These are phyloP conservation scores for Sitophilus oryzae DNA, from an alignment of 1,140 invertebrate genomes.

Conservation along the genomic window DNA sequence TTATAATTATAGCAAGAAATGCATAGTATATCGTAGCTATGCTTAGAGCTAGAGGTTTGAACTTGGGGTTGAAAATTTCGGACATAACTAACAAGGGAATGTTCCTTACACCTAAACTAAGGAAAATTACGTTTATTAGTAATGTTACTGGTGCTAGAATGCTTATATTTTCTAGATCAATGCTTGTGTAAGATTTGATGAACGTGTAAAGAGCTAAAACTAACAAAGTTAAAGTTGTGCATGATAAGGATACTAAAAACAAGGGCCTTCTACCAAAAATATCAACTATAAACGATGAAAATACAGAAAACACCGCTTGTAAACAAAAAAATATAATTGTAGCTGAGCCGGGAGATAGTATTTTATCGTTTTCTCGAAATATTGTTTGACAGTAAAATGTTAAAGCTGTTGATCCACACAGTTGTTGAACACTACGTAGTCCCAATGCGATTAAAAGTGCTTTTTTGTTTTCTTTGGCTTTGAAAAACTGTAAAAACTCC, in stretches of 20 bases:
- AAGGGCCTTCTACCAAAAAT: constrained; percentile 63
- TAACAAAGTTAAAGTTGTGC: constrained; percentile 49
- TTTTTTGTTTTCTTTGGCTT: constrained; percentile 51
- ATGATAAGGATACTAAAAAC: constrained; percentile 51
- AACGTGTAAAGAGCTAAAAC: constrained; percentile 54
- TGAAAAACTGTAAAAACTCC: no score
- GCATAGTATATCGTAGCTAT: constrained; percentile 64
- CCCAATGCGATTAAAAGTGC: constrained; percentile 57
- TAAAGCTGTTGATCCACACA: constrained; percentile 67
- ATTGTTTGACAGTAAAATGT: constrained; percentile 70
- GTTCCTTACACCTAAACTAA: constrained; percentile 61
- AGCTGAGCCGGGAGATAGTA: constrained; percentile 20
- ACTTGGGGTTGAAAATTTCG: constrained; percentile 63
- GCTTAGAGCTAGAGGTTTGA: constrained; percentile 60
- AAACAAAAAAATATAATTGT: constrained; percentile 58
- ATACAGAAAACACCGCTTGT: constrained; percentile 57
- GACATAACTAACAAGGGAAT: constrained; percentile 64
- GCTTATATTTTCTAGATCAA: constrained; percentile 42
- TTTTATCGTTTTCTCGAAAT: constrained; percentile 54
- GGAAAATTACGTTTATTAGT: constrained; percentile 61
- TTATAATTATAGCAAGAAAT: constrained; percentile 63
- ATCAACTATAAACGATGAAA: constrained; percentile 63
- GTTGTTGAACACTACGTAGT: constrained; percentile 66
- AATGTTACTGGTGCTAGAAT: constrained; percentile 57
- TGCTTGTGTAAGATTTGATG: constrained; percentile 43